Percentiles rank a stretch among this genome's conserved stretches.
phyloP scores from a whole-genome alignment of 2,888 invertebrate genomes.

The Acholoe squamosa region DNA sequence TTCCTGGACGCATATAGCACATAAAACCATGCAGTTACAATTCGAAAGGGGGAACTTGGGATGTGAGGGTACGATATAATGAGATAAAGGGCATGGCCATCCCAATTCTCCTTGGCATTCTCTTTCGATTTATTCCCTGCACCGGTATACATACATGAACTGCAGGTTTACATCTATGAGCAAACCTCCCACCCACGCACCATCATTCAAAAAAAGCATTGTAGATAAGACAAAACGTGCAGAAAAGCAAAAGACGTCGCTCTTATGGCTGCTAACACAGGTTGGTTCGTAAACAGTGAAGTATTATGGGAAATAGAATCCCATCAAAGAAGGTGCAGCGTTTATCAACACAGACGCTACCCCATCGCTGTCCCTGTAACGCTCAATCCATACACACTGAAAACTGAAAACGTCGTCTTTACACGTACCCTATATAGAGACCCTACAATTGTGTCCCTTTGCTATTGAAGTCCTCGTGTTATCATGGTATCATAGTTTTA shows the following conservation, averaged over 20 bases:
- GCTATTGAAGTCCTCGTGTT: too few relatives aligned
- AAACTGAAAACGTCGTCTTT: too few relatives aligned
- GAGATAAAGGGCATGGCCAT: not conserved
- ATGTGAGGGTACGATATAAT: too few relatives aligned
- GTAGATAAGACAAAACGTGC: not conserved
- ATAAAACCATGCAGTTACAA: too few relatives aligned
- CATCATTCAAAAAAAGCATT: not conserved
- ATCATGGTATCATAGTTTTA: too few relatives aligned
- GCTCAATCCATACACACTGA: too few relatives aligned
- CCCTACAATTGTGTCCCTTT: too few relatives aligned
- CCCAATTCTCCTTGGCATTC: not conserved
- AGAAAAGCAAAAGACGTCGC: not conserved
- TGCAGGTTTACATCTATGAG: not conserved
- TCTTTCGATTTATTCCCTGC: not conserved
- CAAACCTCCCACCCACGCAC: too few relatives aligned
- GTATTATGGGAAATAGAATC: slow-evolving; percentile 4
- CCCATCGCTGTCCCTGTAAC: too few relatives aligned
- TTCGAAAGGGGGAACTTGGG: too few relatives aligned
- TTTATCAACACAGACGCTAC: not conserved
- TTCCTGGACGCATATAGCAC: too few relatives aligned
- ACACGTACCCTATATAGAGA: too few relatives aligned
- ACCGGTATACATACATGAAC: not conserved
- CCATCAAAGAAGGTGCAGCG: not conserved
- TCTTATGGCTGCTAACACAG: not conserved
- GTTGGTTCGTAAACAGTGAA: slow-evolving; percentile 10